phyloP scores from a whole-genome alignment of 1,140 invertebrate species.

The Drosophila arizonae region DNA sequence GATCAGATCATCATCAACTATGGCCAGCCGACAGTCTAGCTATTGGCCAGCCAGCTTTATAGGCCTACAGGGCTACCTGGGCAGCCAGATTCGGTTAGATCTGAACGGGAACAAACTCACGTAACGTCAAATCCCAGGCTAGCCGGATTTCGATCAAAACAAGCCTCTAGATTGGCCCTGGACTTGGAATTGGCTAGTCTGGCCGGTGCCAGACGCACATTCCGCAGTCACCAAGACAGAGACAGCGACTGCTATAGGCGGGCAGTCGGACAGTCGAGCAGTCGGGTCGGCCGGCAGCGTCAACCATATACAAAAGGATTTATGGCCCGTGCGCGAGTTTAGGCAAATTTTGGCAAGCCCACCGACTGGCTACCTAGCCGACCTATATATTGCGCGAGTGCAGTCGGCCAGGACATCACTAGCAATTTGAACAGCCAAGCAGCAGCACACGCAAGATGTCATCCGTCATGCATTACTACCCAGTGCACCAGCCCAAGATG shows the following conservation, averaged over 20 bases:
- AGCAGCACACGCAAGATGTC: slow-evolving; percentile 54
- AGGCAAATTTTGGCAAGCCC: slow-evolving; percentile 65
- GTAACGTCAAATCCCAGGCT: slow-evolving; percentile 62
- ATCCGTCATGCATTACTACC: slow-evolving; percentile 80
- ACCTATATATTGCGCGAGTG: slow-evolving; percentile 55
- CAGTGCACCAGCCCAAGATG: slow-evolving; percentile 68
- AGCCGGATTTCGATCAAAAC: slow-evolving; percentile 73
- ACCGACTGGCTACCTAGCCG: slow-evolving; percentile 48
- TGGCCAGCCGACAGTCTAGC: slow-evolving; percentile 49
- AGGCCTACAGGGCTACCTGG: slow-evolving; percentile 12
- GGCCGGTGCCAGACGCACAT: slow-evolving; percentile 52
- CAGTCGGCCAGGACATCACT: slow-evolving; percentile 49
- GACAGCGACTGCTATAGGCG: slow-evolving; percentile 17
- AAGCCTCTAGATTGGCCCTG: slow-evolving; percentile 69
- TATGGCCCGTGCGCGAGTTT: slow-evolving; percentile 70
- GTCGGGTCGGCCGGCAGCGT: slow-evolving; percentile 9
- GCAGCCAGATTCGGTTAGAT: slow-evolving; percentile 1
- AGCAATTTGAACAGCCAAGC: slow-evolving; percentile 41
- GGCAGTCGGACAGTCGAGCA: slow-evolving; percentile 8
- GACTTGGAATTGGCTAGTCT: slow-evolving; percentile 56
- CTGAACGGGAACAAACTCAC: slow-evolving; percentile 50
- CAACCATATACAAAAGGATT: slow-evolving; percentile 54
- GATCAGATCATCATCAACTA: slow-evolving; percentile 65
- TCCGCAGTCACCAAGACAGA: slow-evolving; percentile 12
- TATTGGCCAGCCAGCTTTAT: slow-evolving; percentile 20